A percentile compares a stretch with the other conserved stretches of the same genome.
These are phyloP conservation scores for Drosophila seguyi DNA, from an alignment of 1,140 invertebrate genomes.

Conservation along the genomic window DNA sequence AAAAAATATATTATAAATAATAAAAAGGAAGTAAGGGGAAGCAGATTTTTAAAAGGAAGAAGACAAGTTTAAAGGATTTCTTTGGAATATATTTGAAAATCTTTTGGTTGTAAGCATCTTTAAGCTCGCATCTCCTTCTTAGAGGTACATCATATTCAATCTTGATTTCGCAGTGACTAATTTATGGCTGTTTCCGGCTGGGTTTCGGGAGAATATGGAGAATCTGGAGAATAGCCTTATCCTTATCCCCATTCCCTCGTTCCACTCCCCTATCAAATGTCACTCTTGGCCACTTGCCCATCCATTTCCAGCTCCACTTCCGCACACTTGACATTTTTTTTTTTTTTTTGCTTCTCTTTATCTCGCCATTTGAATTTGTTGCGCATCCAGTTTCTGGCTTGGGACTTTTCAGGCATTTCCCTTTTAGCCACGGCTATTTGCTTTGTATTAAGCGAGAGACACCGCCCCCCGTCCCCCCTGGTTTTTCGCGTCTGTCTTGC, in stretches of 20 bases:
- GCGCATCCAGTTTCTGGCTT: conserved; percentile 42
- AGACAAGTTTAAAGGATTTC: not conserved
- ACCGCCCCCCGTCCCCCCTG: no score
- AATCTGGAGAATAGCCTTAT: not conserved
- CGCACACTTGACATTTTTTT: conserved; percentile 67
- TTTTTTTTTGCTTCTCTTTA: no score
- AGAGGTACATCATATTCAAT: not conserved
- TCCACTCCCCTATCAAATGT: conserved; percentile 4
- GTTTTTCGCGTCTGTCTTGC: not conserved
- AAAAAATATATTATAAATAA: conserved; percentile 7
- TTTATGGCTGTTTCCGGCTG: conserved; percentile 12
- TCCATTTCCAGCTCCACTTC: conserved; percentile 23
- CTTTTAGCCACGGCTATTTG: conserved; percentile 48
- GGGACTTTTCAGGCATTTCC: conserved; percentile 42
- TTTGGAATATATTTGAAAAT: not conserved
- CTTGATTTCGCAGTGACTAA: conserved; percentile 9
- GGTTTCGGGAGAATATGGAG: not conserved
- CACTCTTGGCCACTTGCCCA: conserved; percentile 19
- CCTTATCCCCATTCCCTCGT: not conserved
- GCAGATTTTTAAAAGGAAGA: not conserved
- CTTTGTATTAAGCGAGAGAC: conserved; percentile 55
- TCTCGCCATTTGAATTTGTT: conserved; percentile 79
- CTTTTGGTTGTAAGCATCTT: not conserved
- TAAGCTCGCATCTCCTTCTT: not conserved
- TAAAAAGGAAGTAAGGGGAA: not conserved